These are phyloP conservation scores for Pseudopodoces humilis DNA, from an alignment of 2,113 vertebrate genomes.

Conservation along the genomic window DNA sequence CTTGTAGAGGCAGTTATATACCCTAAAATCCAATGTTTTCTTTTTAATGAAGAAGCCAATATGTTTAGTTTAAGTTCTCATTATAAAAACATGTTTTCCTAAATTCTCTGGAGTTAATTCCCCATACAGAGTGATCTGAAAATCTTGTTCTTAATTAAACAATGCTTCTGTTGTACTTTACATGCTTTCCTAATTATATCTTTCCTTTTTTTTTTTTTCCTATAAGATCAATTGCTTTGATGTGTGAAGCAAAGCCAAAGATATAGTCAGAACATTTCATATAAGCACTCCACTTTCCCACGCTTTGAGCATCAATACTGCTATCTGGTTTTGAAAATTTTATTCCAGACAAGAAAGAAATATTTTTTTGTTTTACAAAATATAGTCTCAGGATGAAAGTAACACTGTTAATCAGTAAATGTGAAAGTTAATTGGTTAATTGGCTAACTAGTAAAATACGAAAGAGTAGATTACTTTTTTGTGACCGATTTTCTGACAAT, in stretches of 20 bases:
- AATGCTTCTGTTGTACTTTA: conserved; percentile 17
- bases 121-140: not conserved
- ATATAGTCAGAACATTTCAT: conserved; percentile 1
- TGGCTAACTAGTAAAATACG: not conserved
- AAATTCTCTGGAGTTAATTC: conserved; percentile 43
- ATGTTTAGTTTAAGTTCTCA: conserved; percentile 30
- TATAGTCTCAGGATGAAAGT: not conserved
- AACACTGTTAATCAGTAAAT: not conserved
- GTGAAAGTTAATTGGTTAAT: not conserved
- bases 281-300: not conserved
- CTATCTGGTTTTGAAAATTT: not conserved
- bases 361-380: not conserved
- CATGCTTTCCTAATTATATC: conserved; percentile 35
- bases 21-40: not conserved
- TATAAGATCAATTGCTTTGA: not conserved
- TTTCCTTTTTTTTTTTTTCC: not conserved
- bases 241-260: conserved; percentile 6
- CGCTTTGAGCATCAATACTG: not conserved
- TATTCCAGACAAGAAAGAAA: not conserved
- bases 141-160: conserved; percentile 56
- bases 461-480: not conserved
- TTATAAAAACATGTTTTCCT: conserved; percentile 30
- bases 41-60: not conserved
- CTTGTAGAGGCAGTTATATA: not conserved
- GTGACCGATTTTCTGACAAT: not conserved